A percentile compares a stretch with the other conserved stretches of the same genome.
Evolutionary conservation across 1,140 invertebrate genomes (phyloP).

Genomic region (Brachionus manjavacas): DNA sequence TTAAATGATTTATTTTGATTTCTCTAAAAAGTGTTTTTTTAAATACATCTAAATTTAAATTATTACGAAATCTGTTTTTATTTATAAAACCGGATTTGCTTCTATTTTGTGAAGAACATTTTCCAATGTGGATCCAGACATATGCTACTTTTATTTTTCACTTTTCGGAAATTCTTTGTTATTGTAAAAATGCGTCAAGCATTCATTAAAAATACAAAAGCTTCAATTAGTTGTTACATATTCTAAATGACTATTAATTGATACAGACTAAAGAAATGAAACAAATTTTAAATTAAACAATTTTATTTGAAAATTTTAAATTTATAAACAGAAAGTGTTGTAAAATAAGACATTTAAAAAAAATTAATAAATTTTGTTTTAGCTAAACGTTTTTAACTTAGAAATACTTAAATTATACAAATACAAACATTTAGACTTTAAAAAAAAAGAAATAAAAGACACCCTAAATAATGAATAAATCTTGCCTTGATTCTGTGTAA

Average conservation of each 20-base stretch:
- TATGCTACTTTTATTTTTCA: too few relatives aligned
- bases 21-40: too few relatives aligned
- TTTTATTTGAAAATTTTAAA: slow-evolving; percentile 31
- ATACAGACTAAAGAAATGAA: not conserved
- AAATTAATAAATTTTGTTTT: slow-evolving; percentile 18
- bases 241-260: not conserved
- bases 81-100: too few relatives aligned
- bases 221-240: not conserved
- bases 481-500: not conserved
- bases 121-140: too few relatives aligned
- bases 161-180: too few relatives aligned
- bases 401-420: slow-evolving; percentile 7
- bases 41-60: too few relatives aligned
- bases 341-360: slow-evolving; percentile 17
- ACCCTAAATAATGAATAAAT: not conserved
- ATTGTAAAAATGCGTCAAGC: too few relatives aligned
- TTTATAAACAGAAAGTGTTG: slow-evolving; percentile 26
- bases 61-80: too few relatives aligned
- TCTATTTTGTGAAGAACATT: too few relatives aligned
- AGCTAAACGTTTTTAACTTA: not conserved
- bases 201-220: too few relatives aligned
- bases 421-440: not conserved
- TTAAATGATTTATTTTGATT: too few relatives aligned
- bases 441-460: slow-evolving; percentile 11
- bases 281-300: not conserved